Percentiles rank a stretch among this genome's conserved stretches.
Evolutionary conservation across 2,113 vertebrate genomes (phyloP).

Genomic region (Progne subis): DNA sequence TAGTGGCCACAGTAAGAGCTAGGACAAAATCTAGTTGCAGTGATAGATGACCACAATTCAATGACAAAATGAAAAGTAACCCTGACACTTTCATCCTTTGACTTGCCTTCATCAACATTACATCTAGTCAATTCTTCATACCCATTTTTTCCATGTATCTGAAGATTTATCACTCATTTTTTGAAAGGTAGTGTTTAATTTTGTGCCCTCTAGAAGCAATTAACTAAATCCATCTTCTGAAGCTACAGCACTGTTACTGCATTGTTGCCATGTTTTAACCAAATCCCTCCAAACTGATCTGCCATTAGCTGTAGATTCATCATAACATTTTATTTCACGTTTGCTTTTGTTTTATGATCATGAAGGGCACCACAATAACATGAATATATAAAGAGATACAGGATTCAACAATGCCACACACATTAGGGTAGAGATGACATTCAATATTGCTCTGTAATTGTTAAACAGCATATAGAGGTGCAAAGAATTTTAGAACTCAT

Average conservation of each 20-base stretch:
- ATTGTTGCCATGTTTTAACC: slow-evolving; percentile 23
- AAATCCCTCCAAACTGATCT: background rate
- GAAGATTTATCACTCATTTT: slow-evolving; percentile 41
- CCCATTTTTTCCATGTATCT: background rate
- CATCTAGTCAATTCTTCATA: slow-evolving; percentile 13
- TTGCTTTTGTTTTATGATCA: background rate
- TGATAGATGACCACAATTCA: background rate
- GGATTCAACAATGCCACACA: background rate
- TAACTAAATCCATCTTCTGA: slow-evolving; percentile 43
- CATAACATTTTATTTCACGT: background rate
- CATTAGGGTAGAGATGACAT: background rate
- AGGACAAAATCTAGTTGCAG: background rate
- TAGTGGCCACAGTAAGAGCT: background rate
- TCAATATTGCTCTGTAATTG: background rate
- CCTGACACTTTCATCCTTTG: background rate
- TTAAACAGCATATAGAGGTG: background rate
- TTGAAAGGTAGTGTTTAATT: slow-evolving; percentile 46
- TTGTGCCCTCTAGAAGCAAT: slow-evolving; percentile 31
- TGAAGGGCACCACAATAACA: background rate
- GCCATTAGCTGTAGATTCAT: background rate
- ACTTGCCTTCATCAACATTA: slow-evolving; percentile 39
- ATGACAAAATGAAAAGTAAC: slow-evolving; percentile 20
- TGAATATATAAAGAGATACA: background rate
- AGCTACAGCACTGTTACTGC: background rate
- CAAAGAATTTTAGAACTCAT: background rate